Evolutionary conservation across 1,140 invertebrate genomes (phyloP).

Genomic region (Aricia agestis): DNA sequence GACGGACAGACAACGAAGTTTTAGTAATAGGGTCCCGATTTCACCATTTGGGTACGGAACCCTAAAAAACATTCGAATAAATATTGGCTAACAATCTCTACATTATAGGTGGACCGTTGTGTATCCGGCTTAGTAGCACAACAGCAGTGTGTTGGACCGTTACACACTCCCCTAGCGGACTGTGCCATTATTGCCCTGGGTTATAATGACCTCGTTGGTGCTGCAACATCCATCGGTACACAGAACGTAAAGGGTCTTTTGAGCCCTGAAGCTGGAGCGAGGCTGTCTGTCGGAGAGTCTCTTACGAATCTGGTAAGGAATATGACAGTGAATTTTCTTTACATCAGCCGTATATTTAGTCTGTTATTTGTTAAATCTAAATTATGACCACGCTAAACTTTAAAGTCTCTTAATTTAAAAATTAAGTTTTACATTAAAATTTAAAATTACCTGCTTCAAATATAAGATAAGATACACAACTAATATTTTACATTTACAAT

Average conservation of each 20-base stretch:
- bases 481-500: no score
- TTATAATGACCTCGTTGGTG: slow-evolving; percentile 83
- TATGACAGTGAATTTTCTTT: no score
- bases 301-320: slow-evolving; percentile 89
- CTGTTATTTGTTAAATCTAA: no score
- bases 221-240: slow-evolving; percentile 96
- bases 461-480: no score
- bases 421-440: no score
- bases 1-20: no score
- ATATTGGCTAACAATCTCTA: neutral
- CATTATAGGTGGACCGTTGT: slow-evolving; percentile 89
- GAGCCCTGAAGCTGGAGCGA: slow-evolving; percentile 87
- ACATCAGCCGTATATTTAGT: neutral
- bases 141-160: slow-evolving; percentile 97
- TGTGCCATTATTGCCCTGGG: slow-evolving; percentile 94
- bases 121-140: slow-evolving; percentile 97
- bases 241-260: slow-evolving; percentile 96
- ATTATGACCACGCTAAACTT: no score
- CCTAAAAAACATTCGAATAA: no score
- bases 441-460: no score
- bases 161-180: slow-evolving; percentile 96
- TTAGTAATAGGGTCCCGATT: no score
- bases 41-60: no score
- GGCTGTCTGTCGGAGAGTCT: slow-evolving; percentile 95
- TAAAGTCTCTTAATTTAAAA: no score